A percentile compares a stretch with the other conserved stretches of the same genome.
Evolutionary conservation across 2,797 vertebrate species (phyloP).

Genomic region (Silurus aristotelis): DNA sequence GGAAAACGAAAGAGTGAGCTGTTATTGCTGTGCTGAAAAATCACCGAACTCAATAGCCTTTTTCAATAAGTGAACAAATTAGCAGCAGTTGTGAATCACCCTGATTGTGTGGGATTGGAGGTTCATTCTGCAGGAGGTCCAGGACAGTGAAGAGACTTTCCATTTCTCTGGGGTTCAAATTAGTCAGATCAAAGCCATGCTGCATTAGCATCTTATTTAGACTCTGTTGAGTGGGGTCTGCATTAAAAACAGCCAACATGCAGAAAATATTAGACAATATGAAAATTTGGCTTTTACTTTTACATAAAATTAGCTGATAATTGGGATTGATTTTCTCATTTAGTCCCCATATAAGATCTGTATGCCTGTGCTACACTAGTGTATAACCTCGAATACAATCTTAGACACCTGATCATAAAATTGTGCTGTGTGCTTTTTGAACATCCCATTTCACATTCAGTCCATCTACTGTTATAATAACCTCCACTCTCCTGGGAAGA

Average conservation of each 20-base stretch:
- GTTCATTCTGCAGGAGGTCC: conserved; percentile 77
- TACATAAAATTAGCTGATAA: not conserved
- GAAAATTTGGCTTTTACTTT: not conserved
- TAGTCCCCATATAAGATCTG: not conserved
- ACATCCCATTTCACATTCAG: too few species aligned
- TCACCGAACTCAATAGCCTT: not conserved
- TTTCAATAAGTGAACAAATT: not conserved
- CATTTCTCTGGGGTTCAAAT: conserved; percentile 79
- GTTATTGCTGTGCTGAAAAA: conserved; percentile 5
- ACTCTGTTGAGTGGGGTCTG: conserved; percentile 70
- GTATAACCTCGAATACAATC: not conserved
- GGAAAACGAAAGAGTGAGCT: conserved; percentile 13
- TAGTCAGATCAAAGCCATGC: conserved; percentile 80
- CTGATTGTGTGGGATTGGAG: conserved; percentile 26
- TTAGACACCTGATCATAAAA: too few species aligned
- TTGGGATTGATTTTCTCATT: not conserved
- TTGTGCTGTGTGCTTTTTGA: too few species aligned
- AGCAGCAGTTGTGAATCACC: conserved; percentile 18
- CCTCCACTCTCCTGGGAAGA: too few species aligned
- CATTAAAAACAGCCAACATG: conserved; percentile 4
- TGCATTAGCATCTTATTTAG: conserved; percentile 78
- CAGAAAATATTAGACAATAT: conserved; percentile 22
- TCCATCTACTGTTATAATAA: too few species aligned
- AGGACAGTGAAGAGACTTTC: conserved; percentile 75
- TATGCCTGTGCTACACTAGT: not conserved